Base-by-base conservation (phyloP, 2,888 invertebrate genomes). In the Sesia apiformis region DNA sequence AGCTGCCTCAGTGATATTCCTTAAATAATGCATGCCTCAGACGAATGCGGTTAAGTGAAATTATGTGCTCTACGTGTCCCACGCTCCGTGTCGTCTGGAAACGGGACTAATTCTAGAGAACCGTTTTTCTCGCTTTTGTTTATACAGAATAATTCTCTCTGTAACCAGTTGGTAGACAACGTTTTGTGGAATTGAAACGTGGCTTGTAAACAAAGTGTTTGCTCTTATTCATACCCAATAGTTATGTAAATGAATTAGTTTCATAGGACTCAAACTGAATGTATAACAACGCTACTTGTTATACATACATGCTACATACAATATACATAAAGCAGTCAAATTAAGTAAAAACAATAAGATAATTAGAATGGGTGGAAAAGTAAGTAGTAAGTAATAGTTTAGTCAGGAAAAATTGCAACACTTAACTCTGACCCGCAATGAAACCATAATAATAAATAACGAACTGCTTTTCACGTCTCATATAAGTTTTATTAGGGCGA, bases 31-130 rank as follows among this genome's bases (percentile, higher is more conserved):
- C 46, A 50, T 60, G 59, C 62, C 63, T 56, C 63, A 61, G 60
- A 63, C 63, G 64, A 67, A 62, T 64, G 71, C 61, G 72, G 71
- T 71, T 69, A 69, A 66, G 69, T 64, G 65, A 70, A 75, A 71
- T 74, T 73, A 72, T 72, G 67, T 72, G 67, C 64, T 62, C 62
- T 65, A 66, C 65, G 69, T 69, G 67, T 58, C 57, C 52, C 23
- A 38, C 40, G 54, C 51, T 53, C 51, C n/a, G 39, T 50, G 50
- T 50, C 39, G 50, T 50, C 50, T 50, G 7, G 54, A 58, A 57
- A 59, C 55, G 41, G 53, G 40, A 39, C 57, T 59, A 59, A 63
- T 63, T 55, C 59, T 55, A 63, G 60, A 57, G 58, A 54, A 54
- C 39, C 52, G 58, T 59, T 59, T 60, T 58, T 53, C 49, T 53